phyloP scores from a whole-genome alignment of 2,888 invertebrate species.

The Mongoloraphidia duomilia region DNA sequence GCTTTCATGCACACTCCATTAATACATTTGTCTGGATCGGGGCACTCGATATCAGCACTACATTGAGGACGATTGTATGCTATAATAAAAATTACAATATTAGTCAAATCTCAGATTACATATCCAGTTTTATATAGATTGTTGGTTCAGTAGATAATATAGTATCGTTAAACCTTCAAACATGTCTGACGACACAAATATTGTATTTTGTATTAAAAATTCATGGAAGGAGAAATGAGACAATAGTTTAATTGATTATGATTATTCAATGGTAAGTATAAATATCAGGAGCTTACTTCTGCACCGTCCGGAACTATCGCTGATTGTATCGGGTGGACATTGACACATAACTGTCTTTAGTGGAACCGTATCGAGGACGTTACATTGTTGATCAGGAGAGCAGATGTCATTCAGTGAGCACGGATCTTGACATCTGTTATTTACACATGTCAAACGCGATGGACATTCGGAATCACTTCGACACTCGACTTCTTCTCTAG shows the following conservation, averaged over 20 bases:
- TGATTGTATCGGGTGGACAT: conserved; percentile 69
- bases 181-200: conserved; percentile 13
- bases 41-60: conserved; percentile 58
- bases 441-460: conserved; percentile 60
- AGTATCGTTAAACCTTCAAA: no score
- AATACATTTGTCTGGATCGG: conserved; percentile 57
- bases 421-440: conserved; percentile 60
- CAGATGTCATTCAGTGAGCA: conserved; percentile 60
- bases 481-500: conserved; percentile 43
- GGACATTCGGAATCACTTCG: conserved; percentile 63
- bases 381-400: conserved; percentile 61
- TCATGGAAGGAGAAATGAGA: no score
- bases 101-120: neutral
- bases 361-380: conserved; percentile 63
- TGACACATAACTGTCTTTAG: conserved; percentile 74
- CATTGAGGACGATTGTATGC: conserved; percentile 45
- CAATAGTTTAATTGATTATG: no score
- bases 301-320: conserved; percentile 59
- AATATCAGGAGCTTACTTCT: conserved; percentile 20
- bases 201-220: conserved; percentile 18
- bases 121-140: no score
- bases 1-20: conserved; percentile 65
- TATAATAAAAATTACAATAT: conserved; percentile 7
- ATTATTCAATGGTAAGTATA: no score
- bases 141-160: no score